Base-by-base conservation (phyloP, 2,113 vertebrate species). In the Pao palembangensis region DNA sequence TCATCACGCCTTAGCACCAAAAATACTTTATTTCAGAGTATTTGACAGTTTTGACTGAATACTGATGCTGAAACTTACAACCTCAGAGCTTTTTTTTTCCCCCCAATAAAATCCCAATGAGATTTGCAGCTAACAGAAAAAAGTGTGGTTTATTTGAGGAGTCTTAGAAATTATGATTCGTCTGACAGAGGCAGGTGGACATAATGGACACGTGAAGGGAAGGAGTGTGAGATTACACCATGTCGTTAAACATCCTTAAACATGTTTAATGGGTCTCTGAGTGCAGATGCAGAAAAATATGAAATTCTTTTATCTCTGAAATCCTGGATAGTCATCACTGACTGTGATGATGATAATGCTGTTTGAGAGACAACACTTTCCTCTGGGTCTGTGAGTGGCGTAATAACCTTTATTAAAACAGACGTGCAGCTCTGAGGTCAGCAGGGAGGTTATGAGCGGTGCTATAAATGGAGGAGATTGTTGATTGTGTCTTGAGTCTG, bases 401-500 rank as follows among this genome's bases (percentile, higher is more conserved):
- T 34, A 20, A 28, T 64, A 47, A 31, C 38, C 51, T 43, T 18
- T 61, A 25, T 42, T 55, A 17, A 48, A 23, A 51, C 21, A 46
- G 15, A 15, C 8, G 28, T 31, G 52, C 41, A 51, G 44, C 46
- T 43, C 20, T 34, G 61, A 44, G 31, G n/a, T 25, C 18, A 15
- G 44, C 47, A 44, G 55, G 53, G 58, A 34, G 58, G 58, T 41
- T 59, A 25, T 50, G 55, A 68, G 52, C 82, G 85, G 85, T 80
- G 81, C 93, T 90, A 84, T 91, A 90, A 90, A 92, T 78, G 91
- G 92, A 83, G 67, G 71, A 88, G 71, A 60, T 38, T 84, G 85
- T 90, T 83, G 78, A 83, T 70, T 58, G 38, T 61, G 86, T 70
- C 87, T 19, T 64, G 38, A 55, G 85, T 70, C 88, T 84, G 81